phyloP scores from a whole-genome alignment of 1,140 invertebrate genomes.

The Oncopeltus fasciatus region DNA sequence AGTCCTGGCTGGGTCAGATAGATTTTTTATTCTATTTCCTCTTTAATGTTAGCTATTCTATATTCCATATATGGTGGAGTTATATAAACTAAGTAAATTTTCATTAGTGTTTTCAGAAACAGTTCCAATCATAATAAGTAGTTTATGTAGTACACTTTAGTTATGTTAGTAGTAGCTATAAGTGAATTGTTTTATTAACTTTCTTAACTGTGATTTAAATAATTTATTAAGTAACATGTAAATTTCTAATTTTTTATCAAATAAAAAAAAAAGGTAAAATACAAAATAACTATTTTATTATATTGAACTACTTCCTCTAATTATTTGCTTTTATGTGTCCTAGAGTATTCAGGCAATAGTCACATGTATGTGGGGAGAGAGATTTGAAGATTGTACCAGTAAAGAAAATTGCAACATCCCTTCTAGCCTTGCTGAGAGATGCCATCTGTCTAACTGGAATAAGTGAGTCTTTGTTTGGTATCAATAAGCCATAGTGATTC shows the following conservation, averaged over 20 bases:
- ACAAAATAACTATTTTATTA: too few species aligned
- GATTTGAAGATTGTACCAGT: conserved; percentile 37
- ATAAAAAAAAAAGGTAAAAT: not conserved
- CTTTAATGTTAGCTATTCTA: too few species aligned
- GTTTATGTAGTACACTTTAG: too few species aligned
- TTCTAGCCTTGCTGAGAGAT: conserved; percentile 37
- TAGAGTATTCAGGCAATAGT: conserved; percentile 38
- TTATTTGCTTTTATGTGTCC: conserved; percentile 48
- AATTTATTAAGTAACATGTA: not conserved
- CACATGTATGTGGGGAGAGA: conserved; percentile 52
- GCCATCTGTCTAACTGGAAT: conserved; percentile 53
- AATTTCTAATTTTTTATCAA: not conserved
- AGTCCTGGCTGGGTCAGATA: too few species aligned
- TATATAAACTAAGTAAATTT: too few species aligned
- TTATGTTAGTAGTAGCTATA: not conserved
- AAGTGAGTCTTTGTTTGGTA: too few species aligned
- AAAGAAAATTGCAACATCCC: conserved; percentile 35
- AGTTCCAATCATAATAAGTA: too few species aligned
- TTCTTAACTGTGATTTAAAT: not conserved
- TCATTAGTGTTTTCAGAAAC: too few species aligned
- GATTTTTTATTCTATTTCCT: too few species aligned
- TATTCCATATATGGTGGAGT: too few species aligned
- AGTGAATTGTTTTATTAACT: not conserved
- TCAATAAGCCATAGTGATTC: too few species aligned
- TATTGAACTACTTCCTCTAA: conserved; percentile 30